Conservation (phyloP, 2,113 vertebrate genomes). For the Hydrochoerus hydrochaeris region DNA sequence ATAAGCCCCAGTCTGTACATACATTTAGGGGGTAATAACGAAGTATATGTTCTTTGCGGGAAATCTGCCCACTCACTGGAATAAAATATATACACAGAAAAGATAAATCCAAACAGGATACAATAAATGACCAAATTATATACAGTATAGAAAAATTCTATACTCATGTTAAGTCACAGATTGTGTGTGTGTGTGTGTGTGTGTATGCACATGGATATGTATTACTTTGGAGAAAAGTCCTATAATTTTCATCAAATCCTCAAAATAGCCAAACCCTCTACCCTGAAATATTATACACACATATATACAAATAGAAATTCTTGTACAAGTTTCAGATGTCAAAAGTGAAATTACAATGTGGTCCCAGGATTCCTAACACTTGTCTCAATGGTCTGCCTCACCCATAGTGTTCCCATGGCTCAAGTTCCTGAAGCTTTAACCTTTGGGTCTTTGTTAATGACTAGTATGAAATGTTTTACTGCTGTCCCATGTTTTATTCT, state of each 20-base stretch:
- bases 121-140: not conserved
- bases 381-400: not conserved
- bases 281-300: not conserved
- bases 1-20: not conserved
- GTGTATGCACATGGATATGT: not conserved
- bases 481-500: not conserved
- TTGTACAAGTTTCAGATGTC: slow-evolving; percentile 1
- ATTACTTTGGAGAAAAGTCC: slow-evolving; percentile 19
- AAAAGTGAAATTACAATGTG: not conserved
- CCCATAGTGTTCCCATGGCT: not conserved
- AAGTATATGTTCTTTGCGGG: not conserved
- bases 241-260: slow-evolving; percentile 19
- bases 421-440: not conserved
- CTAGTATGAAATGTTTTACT: not conserved
- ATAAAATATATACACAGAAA: not conserved
- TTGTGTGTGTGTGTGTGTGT: not conserved
- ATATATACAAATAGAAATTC: not conserved
- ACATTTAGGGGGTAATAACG: not conserved
- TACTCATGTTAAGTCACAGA: not conserved
- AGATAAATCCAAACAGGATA: not conserved
- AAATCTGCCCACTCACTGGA: not conserved
- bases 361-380: not conserved
- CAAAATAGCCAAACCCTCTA: not conserved
- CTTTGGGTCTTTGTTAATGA: not conserved
- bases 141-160: not conserved